Evolutionary conservation across 1,140 invertebrate genomes (phyloP).

Genomic region (Zaprionus taronus): DNA sequence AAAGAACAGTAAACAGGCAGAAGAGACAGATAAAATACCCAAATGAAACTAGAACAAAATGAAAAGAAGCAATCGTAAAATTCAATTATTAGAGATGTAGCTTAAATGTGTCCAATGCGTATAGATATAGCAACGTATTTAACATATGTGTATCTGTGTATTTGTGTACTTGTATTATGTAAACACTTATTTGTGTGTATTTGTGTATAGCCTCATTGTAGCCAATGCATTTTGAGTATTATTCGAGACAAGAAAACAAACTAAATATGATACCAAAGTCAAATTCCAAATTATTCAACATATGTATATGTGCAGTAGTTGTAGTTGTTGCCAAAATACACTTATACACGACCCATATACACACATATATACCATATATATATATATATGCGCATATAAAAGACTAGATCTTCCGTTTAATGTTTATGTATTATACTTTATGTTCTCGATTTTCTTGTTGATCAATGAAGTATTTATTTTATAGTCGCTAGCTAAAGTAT

Average conservation of each 20-base stretch:
- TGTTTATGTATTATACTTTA: conserved; percentile 18
- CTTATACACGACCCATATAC: conserved; percentile 7
- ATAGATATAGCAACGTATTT: conserved; percentile 18
- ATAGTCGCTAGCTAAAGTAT: conserved; percentile 37
- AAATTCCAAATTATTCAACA: conserved; percentile 52
- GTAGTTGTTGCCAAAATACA: conserved; percentile 68
- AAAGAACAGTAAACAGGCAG: conserved; percentile 17
- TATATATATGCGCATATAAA: conserved; percentile 12
- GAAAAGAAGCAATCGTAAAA: conserved; percentile 78
- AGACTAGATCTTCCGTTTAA: conserved; percentile 53
- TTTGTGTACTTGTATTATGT: conserved; percentile 54
- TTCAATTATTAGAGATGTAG: conserved; percentile 78
- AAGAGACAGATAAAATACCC: conserved; percentile 47
- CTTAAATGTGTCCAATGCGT: conserved; percentile 62
- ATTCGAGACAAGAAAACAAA: conserved; percentile 41
- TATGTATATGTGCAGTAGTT: conserved; percentile 39
- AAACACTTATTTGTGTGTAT: conserved; percentile 47
- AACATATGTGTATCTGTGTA: conserved; percentile 15
- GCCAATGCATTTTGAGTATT: conserved; percentile 71
- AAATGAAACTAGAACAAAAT: conserved; percentile 40
- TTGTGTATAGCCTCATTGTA: conserved; percentile 55
- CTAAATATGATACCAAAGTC: conserved; percentile 64
- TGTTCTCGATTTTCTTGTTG: conserved; percentile 61
- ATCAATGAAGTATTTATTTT: conserved; percentile 71
- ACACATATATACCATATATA: conserved; percentile 12